Evolutionary conservation across 1,140 invertebrate species (phyloP), one percentile per base, ranked within the genome.

Genomic region (Zelostemma sp.): DNA sequence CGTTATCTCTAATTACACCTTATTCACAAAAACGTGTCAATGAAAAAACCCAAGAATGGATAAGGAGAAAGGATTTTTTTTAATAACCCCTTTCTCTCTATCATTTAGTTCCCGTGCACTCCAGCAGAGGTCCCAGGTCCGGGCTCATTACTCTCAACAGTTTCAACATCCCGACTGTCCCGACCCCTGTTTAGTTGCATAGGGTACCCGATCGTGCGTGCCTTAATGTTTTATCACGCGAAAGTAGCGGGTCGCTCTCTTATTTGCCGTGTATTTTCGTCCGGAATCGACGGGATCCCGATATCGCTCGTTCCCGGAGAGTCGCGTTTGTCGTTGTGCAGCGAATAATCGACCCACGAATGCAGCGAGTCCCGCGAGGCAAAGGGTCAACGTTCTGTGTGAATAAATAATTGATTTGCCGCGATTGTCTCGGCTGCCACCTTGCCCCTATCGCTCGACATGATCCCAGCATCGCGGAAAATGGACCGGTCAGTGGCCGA

Each of bases 301-400:
- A 54, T 18, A 38, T 19, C 40, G 18, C 19, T 21, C 18, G 9
- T 40, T 19, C 12, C 40, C 35, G 40, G 40, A 17, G 51, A 11
- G 16, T 15, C 28, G n/a, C 31, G 25, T 1, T 47, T 25, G 40
- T 14, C 35, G 8, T 15, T 2, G 17, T 4, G 9, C 21, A 45
- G 40, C 15, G 15, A 1, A 8, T 41, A 15, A 41, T n/a, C 14
- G 14, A 38, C 3, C 9, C 11, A 41, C 15, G 15, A 12, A 41
- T 12, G 40, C 5, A 1, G 6, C 16, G 14, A 51, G 61, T 57
- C 53, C 40, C 46, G 15, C 48, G 35, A 5, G 41, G 28, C 18
- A 38, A 28, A 56, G 68, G 73, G 69, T 74, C 66, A 74, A 74
- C 43, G 66, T 21, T 62, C 66, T 28, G 62, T 28, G 62, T 16